Evolutionary conservation across 2,113 vertebrate species (phyloP).

Genomic region (Hyla sarda): DNA sequence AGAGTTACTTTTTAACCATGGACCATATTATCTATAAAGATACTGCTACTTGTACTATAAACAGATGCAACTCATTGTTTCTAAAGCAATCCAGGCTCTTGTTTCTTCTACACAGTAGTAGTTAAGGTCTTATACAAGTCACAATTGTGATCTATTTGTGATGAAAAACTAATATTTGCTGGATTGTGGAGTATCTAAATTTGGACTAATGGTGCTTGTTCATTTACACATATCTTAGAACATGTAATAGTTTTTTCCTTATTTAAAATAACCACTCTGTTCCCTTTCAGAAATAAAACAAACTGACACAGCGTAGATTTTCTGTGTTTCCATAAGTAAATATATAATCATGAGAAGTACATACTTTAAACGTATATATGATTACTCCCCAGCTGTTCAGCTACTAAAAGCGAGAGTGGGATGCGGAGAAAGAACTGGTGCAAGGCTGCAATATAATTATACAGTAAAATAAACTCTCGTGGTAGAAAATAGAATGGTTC

Average conservation of each 20-base stretch:
- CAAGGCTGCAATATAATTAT: slow-evolving; percentile 10
- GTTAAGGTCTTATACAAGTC: too few species aligned
- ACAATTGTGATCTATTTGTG: too few species aligned
- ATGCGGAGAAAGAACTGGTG: slow-evolving; percentile 6
- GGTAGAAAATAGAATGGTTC: slow-evolving; percentile 17
- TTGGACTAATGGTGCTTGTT: too few species aligned
- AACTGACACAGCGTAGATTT: background rate
- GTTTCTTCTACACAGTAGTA: too few species aligned
- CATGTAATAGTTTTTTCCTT: background rate
- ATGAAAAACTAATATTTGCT: too few species aligned
- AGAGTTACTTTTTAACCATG: too few species aligned
- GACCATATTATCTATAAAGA: too few species aligned
- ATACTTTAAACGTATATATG: slow-evolving; percentile 26
- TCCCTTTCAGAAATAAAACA: background rate
- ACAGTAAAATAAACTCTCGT: slow-evolving; percentile 19
- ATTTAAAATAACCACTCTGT: background rate
- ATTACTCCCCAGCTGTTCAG: slow-evolving; percentile 34
- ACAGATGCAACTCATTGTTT: too few species aligned
- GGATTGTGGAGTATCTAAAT: too few species aligned
- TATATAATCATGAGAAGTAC: slow-evolving; percentile 34
- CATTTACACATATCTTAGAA: too few species aligned
- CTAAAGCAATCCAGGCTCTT: too few species aligned
- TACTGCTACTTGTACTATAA: too few species aligned
- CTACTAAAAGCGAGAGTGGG: slow-evolving; percentile 22
- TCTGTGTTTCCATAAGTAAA: slow-evolving; percentile 6